phyloP scores from a whole-genome alignment of 2,113 vertebrate species.

The Misgurnus mizolepis region DNA sequence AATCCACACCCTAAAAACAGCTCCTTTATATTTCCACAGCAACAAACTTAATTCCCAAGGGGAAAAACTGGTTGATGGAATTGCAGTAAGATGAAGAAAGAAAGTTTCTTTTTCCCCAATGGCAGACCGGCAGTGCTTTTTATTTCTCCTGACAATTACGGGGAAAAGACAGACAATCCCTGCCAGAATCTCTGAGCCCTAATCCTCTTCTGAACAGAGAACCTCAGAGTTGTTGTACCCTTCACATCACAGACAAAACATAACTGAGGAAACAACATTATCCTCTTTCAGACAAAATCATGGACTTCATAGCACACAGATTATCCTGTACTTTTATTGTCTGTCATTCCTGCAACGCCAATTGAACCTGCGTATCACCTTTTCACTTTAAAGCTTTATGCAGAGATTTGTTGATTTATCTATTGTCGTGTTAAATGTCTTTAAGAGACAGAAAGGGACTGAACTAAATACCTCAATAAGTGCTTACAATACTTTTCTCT shows the following conservation, averaged over 20 bases:
- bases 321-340: constrained; percentile 30
- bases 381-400: background rate
- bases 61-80: constrained; percentile 18
- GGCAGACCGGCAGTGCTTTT: constrained; percentile 19
- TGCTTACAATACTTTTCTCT: no score
- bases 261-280: constrained; percentile 5
- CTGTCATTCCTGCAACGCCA: background rate
- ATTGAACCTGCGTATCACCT: constrained; percentile 3
- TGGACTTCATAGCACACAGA: constrained; percentile 31
- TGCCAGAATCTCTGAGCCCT: constrained; percentile 34
- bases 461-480: background rate
- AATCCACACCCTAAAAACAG: background rate
- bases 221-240: background rate
- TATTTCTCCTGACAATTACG: constrained; percentile 35
- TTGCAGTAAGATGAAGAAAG: constrained; percentile 24
- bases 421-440: background rate
- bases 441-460: background rate
- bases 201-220: constrained; percentile 36
- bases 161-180: constrained; percentile 27
- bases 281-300: constrained; percentile 9
- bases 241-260: constrained; percentile 16
- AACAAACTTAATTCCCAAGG: constrained; percentile 36
- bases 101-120: constrained; percentile 5
- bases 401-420: background rate
- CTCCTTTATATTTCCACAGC: constrained; percentile 36